phyloP scores from a whole-genome alignment of 2,797 vertebrate species.

The Neomorphus geoffroyi region DNA sequence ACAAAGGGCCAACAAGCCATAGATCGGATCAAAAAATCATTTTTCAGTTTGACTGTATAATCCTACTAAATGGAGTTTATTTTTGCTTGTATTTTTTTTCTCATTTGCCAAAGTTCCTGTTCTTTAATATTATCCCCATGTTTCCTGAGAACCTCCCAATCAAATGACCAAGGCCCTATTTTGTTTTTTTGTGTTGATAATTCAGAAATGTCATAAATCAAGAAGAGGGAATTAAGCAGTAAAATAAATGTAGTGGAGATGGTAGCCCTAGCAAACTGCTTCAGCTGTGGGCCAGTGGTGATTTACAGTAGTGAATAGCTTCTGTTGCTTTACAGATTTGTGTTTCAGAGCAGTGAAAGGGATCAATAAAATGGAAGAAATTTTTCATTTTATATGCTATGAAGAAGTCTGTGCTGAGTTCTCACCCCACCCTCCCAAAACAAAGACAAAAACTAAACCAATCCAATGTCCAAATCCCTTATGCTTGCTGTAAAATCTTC shows the following conservation, averaged over 20 bases:
- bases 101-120: neutral
- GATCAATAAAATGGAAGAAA: neutral
- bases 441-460: neutral
- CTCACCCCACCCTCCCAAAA: neutral
- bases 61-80: conserved; percentile 61
- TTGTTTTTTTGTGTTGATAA: conserved; percentile 1
- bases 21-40: conserved; percentile 35
- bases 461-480: neutral
- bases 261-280: neutral
- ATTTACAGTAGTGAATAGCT: neutral
- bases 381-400: neutral
- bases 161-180: neutral
- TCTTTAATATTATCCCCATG: conserved; percentile 19
- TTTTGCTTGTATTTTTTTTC: conserved; percentile 48
- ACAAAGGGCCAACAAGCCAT: conserved; percentile 15
- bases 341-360: neutral
- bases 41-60: conserved; percentile 58
- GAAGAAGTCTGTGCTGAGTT: neutral
- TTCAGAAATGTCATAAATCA: neutral
- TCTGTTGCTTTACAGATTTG: neutral
- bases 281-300: neutral
- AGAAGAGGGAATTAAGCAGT: neutral
- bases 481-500: neutral
- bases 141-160: conserved; percentile 18
- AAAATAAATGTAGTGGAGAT: neutral